These are phyloP conservation scores for Melanostoma scalare DNA, from an alignment of 2,888 invertebrate genomes.

Conservation along the genomic window DNA sequence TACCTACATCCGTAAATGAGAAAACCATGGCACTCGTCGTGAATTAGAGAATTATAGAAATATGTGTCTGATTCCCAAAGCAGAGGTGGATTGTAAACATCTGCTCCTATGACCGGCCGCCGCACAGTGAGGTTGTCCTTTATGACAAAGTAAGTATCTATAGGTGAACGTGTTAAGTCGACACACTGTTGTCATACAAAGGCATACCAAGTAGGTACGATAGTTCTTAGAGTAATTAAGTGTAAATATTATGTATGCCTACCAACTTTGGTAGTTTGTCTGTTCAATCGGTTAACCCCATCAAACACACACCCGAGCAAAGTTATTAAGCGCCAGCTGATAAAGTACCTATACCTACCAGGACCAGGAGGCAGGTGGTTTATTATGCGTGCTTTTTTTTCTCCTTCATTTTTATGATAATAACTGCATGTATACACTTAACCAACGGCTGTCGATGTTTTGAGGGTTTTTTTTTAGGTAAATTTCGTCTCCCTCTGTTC, in stretches of 20 bases:
- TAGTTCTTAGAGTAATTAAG: too few relatives aligned
- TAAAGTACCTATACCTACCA: constrained; percentile 20
- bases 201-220: too few relatives aligned
- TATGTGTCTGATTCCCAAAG: not conserved
- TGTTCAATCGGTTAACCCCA: constrained; percentile 4
- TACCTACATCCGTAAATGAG: constrained; percentile 11
- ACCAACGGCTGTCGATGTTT: constrained; percentile 20
- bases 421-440: constrained; percentile 36
- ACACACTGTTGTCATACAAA: too few relatives aligned
- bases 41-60: constrained; percentile 37
- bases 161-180: too few relatives aligned
- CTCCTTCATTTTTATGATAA: constrained; percentile 43
- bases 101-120: constrained; percentile 17
- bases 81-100: constrained; percentile 25
- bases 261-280: not conserved
- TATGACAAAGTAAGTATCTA: too few relatives aligned
- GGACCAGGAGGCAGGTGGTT: constrained; percentile 60
- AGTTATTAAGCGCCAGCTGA: constrained; percentile 65
- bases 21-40: constrained; percentile 38
- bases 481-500: constrained; percentile 7
- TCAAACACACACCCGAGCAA: constrained; percentile 3
- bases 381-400: constrained; percentile 64
- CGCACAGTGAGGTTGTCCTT: too few relatives aligned
- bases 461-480: constrained; percentile 1
- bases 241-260: too few relatives aligned